Evolutionary conservation across 2,888 invertebrate species (phyloP), one percentile per base, ranked within the genome.

Genomic region (Biston betularia): DNA sequence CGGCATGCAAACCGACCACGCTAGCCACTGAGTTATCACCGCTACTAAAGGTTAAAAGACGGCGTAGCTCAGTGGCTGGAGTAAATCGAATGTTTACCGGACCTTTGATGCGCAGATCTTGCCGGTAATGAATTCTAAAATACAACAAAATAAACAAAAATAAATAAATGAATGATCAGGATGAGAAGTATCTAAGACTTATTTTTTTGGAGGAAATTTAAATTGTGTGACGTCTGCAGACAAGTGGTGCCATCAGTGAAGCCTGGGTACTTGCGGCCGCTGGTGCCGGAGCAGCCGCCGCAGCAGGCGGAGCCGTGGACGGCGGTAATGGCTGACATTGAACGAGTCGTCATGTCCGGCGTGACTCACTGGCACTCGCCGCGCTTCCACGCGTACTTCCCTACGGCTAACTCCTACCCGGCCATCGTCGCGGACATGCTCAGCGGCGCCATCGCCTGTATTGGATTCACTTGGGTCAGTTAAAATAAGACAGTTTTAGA

Each of bases 311-410:
- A 99, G 83, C 95, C 95, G 50, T 99, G 98, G 98, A 96, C 97
- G 71, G 96, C 97, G 61, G 97, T 99, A 63, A 97, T 99, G 96
- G 95, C 95, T 6, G 99, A 99, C 86, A 95, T 99, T 70, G 99
- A 99, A 87, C 94, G 96, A 62, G 97, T 99, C 63, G 97, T 99
- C 74, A 99, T 99, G 99, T 99, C 99, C 0, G 99, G 99, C 55
- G 98, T 98, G 63, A 99, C 99, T 0, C 99, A 99, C 84, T 99
- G 99, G 99, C 98, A 98, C 87, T 98, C 98, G 62, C 99, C 99
- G 8, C 95, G 97, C 82, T 99, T 99, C 93, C 98, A 98, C 89
- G 99, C 98, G 6, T 99, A 99, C 91, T 98, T 98, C 89, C 98
- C 98, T 15, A 98, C 98, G 0, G 98, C 97, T 35, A 98, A 98